phyloP scores from a whole-genome alignment of 2,113 vertebrate genomes.

The Syngnathus floridae region DNA sequence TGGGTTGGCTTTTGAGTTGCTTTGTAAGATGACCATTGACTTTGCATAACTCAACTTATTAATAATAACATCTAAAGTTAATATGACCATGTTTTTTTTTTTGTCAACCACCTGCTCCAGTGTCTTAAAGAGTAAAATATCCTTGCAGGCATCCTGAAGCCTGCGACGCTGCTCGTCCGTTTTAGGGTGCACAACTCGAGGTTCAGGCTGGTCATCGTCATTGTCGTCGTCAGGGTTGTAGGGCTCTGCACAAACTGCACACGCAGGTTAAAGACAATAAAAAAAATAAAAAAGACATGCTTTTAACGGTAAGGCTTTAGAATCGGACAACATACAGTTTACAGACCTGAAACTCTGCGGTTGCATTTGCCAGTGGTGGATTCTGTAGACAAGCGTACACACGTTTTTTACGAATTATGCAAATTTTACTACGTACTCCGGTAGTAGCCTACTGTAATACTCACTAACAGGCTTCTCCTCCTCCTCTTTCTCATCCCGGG shows the following conservation, averaged over 20 bases:
- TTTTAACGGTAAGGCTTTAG: background rate
- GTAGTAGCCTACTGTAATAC: conserved; percentile 10
- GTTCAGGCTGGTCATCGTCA: conserved; percentile 78
- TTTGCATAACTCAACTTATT: no score
- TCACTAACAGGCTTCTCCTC: conserved; percentile 48
- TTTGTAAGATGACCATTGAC: no score
- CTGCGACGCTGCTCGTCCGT: conserved; percentile 84
- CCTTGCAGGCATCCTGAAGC: conserved; percentile 89
- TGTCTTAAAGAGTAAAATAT: conserved; percentile 92
- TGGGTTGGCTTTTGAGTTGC: no score
- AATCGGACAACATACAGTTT: background rate
- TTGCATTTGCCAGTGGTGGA: conserved; percentile 71
- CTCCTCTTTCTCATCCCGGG: conserved; percentile 33
- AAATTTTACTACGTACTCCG: background rate
- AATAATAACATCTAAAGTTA: no score
- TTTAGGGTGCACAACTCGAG: conserved; percentile 86
- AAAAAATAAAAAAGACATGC: background rate
- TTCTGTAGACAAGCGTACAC: conserved; percentile 64
- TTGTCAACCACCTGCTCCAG: conserved; percentile 79
- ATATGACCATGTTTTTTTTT: no score
- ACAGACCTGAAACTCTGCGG: conserved; percentile 88
- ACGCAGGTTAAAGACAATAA: background rate
- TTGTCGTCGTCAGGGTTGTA: conserved; percentile 89
- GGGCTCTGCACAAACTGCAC: conserved; percentile 86
- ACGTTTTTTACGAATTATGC: background rate